phyloP scores from a whole-genome alignment of 2,113 vertebrate species.

The Sula dactylatra region DNA sequence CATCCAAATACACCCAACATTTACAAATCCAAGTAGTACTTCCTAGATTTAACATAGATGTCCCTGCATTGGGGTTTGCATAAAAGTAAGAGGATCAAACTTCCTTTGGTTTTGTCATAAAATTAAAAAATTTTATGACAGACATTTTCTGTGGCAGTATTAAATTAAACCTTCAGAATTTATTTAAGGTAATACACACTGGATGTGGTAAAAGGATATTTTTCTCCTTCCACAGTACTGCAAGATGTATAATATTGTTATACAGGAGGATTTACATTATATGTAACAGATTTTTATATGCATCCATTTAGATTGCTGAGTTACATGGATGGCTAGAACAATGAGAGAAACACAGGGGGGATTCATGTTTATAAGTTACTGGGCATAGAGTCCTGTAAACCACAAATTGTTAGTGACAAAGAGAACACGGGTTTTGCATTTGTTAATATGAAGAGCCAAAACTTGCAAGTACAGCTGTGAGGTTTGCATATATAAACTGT shows the following conservation, averaged over 20 bases:
- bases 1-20: neutral
- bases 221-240: neutral
- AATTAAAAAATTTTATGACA: neutral
- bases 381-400: neutral
- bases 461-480: neutral
- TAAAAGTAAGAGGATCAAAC: neutral
- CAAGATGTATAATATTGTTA: neutral
- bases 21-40: neutral
- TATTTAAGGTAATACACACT: neutral
- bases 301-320: neutral
- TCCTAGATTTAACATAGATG: neutral
- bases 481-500: neutral
- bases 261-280: neutral
- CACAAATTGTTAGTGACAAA: neutral
- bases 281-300: neutral
- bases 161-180: neutral
- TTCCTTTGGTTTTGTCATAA: neutral
- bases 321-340: neutral
- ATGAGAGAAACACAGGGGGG: neutral
- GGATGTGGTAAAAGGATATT: neutral
- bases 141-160: neutral
- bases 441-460: neutral
- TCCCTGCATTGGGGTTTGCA: neutral
- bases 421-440: neutral
- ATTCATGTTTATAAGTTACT: neutral